Conservation (phyloP, 2,888 invertebrate genomes). For the Troglohyphantes excavatus region DNA sequence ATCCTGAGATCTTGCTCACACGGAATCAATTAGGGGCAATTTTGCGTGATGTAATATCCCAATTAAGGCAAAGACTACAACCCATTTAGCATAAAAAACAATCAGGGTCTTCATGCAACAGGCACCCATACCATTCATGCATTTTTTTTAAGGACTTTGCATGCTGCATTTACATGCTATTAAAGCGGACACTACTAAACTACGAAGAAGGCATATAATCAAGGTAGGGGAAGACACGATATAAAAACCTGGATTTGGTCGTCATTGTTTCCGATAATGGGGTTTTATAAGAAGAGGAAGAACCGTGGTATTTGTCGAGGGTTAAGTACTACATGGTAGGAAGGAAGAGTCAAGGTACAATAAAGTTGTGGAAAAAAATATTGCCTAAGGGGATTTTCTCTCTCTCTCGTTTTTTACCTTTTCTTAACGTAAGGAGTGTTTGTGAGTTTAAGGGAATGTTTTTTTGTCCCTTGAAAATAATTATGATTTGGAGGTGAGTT, state of each 20-base stretch:
- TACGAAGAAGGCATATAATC: conserved; percentile 17
- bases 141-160: conserved; percentile 28
- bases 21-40: conserved; percentile 70
- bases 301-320: not conserved
- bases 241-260: not conserved
- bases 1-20: conserved; percentile 49
- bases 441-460: conserved; percentile 28
- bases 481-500: too few species aligned
- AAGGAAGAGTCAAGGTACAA: conserved; percentile 1
- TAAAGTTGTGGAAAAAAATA: conserved; percentile 40
- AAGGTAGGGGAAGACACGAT: conserved; percentile 12
- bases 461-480: not conserved
- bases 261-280: conserved; percentile 54
- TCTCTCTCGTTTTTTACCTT: not conserved
- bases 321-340: conserved; percentile 36
- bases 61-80: conserved; percentile 23
- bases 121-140: conserved; percentile 10
- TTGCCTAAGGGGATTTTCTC: not conserved
- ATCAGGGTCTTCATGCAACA: conserved; percentile 19
- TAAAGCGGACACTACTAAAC: conserved; percentile 27
- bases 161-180: conserved; percentile 43
- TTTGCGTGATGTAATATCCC: conserved; percentile 53
- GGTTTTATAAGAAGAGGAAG: conserved; percentile 24
- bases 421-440: conserved; percentile 28
- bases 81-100: conserved; percentile 47